Conservation (phyloP, 2,888 invertebrate genomes). For the Antitype chi region DNA sequence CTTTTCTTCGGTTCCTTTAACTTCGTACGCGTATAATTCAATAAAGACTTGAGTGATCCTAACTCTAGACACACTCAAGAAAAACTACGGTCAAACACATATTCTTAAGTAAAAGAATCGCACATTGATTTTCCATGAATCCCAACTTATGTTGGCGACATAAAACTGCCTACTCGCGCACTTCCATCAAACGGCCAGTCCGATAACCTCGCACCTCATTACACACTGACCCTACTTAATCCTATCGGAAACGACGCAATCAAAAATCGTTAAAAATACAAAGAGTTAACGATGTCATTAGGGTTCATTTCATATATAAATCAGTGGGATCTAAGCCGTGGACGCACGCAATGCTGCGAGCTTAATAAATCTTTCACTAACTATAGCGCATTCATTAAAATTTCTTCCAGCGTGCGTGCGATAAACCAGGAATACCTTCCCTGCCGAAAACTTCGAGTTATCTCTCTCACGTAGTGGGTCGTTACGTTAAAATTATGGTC, state of each 20-base stretch:
- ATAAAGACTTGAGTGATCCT: constrained; percentile 37
- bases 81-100: constrained; percentile 50
- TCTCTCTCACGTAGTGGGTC: constrained; percentile 89
- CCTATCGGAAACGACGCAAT: constrained; percentile 65
- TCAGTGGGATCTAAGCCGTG: constrained; percentile 68
- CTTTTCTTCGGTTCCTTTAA: constrained; percentile 21
- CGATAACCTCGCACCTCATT: constrained; percentile 63
- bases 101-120: constrained; percentile 45
- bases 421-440: constrained; percentile 84
- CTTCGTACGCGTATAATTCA: constrained; percentile 19
- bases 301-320: constrained; percentile 77
- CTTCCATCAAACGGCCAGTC: constrained; percentile 42
- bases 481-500: constrained; percentile 88
- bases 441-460: constrained; percentile 88
- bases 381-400: constrained; percentile 86
- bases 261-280: constrained; percentile 74
- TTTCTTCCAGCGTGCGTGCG: constrained; percentile 88
- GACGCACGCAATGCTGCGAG: constrained; percentile 69
- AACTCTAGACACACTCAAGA: constrained; percentile 29
- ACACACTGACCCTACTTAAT: constrained; percentile 58
- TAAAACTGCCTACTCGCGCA: constrained; percentile 43
- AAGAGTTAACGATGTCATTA: constrained; percentile 78
- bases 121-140: constrained; percentile 43
- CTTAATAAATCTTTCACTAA: constrained; percentile 81
- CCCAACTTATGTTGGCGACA: constrained; percentile 47